Evolutionary conservation across 1,140 invertebrate species (phyloP), one percentile per base, ranked within the genome.

Genomic region (Pristionchus pacificus): DNA sequence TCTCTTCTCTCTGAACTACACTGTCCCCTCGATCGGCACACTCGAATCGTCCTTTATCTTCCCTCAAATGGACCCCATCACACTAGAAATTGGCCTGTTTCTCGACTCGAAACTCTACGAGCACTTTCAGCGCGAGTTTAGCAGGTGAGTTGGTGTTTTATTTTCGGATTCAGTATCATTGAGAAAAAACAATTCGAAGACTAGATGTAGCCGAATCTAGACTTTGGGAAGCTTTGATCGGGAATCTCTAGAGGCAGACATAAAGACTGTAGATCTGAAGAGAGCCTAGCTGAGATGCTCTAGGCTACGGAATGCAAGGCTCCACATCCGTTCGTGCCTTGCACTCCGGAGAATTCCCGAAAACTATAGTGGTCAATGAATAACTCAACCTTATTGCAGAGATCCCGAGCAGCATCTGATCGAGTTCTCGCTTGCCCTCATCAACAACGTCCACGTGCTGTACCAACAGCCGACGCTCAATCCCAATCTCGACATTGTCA

Each of bases 41-140:
- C 70, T 83, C 2, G 83, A 83, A 59, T 83, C 80, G n/a, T 74
- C 83, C 6, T 81, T 83, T 64, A 83, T 84, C 55, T 83, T 84
- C 59, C 81, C 81, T 15, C 80, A 84, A 68, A 71, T 84, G 62
- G 81, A 83, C 65, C 82, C 82, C 24, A 82, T 83, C 14, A 83
- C 82, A 31, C 69, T 83, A 55, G 81, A 82, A 72, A 82, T 84
- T 33, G 81, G 73, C 13, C 76, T 83, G n/a, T 83, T 83, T 60
- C 30, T 83, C 1, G 81, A 83, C 62, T 78, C 81, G 19, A 71
- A 79, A 60, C 78, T 83, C 13, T 83, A 65, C 57, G 80, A 84
- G 59, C 81, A 83, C 61, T 83, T 83, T 69, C 58, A 76, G 62
- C 66, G 79, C 30, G 83, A 80, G 55, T 80, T 80, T 19, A 49